Evolutionary conservation across 2,888 invertebrate species (phyloP).

Genomic region (Ormia ochracea): DNA sequence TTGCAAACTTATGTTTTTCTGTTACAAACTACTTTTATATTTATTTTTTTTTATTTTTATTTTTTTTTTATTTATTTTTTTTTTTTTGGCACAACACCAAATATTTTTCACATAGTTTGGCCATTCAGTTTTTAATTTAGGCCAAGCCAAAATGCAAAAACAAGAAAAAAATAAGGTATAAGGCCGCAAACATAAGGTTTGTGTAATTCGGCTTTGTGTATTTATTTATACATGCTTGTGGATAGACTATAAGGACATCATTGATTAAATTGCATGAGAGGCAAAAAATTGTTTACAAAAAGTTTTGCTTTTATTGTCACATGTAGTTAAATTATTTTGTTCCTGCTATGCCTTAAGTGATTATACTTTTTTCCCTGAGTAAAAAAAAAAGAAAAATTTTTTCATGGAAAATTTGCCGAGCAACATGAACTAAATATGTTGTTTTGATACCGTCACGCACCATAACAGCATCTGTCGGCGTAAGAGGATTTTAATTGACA

Average conservation of each 20-base stretch:
- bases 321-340: conserved; percentile 40
- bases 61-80: too few species aligned
- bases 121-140: conserved; percentile 38
- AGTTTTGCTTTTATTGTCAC: conserved; percentile 21
- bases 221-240: not conserved
- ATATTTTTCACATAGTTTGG: conserved; percentile 37
- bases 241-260: conserved; percentile 24
- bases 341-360: conserved; percentile 34
- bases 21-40: conserved; percentile 2
- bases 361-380: conserved; percentile 1
- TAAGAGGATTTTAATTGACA: conserved; percentile 40
- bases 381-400: not conserved
- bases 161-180: conserved; percentile 47
- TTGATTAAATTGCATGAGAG: conserved; percentile 50
- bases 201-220: conserved; percentile 16
- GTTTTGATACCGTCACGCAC: conserved; percentile 36
- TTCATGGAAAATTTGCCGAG: not conserved
- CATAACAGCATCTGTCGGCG: conserved; percentile 4
- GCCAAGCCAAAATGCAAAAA: conserved; percentile 4
- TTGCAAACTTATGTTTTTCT: conserved; percentile 19
- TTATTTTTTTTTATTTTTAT: too few species aligned
- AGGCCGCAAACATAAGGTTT: conserved; percentile 52
- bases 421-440: conserved; percentile 5
- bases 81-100: conserved; percentile 56
- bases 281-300: conserved; percentile 1